A percentile compares a stretch with the other conserved stretches of the same genome.
Evolutionary conservation across 1,140 invertebrate genomes (phyloP).

Genomic region (Steinernema khuongi): DNA sequence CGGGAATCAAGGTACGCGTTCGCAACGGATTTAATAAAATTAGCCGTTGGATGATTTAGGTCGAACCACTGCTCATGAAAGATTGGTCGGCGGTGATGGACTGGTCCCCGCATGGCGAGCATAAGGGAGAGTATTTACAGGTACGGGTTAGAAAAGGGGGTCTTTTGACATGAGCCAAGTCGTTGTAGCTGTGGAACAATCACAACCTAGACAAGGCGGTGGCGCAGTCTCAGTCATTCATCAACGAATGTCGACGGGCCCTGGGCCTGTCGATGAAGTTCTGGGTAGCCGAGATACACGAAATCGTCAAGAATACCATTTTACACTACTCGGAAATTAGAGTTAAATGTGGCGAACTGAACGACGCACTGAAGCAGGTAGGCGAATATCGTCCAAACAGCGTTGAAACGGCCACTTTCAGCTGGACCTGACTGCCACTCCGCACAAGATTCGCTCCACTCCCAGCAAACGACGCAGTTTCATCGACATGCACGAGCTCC

Average conservation of each 20-base stretch:
- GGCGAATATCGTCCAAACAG: not conserved
- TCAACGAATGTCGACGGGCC: conserved; percentile 56
- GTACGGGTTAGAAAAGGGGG: conserved; percentile 17
- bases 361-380: conserved; percentile 57
- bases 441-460: conserved; percentile 58
- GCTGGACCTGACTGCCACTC: conserved; percentile 57
- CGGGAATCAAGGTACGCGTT: conserved; percentile 54
- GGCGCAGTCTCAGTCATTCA: conserved; percentile 57
- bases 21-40: not conserved
- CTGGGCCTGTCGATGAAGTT: conserved; percentile 59
- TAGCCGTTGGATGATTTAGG: conserved; percentile 29
- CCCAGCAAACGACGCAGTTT: conserved; percentile 55
- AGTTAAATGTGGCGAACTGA: conserved; percentile 56
- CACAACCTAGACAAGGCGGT: conserved; percentile 57
- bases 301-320: conserved; percentile 59
- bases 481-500: conserved; percentile 56
- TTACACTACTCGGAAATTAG: conserved; percentile 55
- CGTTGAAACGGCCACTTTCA: conserved; percentile 21
- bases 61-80: conserved; percentile 53
- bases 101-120: conserved; percentile 56
- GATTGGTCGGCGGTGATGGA: conserved; percentile 59
- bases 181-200: conserved; percentile 53
- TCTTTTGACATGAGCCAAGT: not conserved
- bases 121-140: conserved; percentile 58
- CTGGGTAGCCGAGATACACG: conserved; percentile 58